Base-by-base conservation (phyloP, 2,113 vertebrate genomes). In the Phalacrocorax aristotelis region DNA sequence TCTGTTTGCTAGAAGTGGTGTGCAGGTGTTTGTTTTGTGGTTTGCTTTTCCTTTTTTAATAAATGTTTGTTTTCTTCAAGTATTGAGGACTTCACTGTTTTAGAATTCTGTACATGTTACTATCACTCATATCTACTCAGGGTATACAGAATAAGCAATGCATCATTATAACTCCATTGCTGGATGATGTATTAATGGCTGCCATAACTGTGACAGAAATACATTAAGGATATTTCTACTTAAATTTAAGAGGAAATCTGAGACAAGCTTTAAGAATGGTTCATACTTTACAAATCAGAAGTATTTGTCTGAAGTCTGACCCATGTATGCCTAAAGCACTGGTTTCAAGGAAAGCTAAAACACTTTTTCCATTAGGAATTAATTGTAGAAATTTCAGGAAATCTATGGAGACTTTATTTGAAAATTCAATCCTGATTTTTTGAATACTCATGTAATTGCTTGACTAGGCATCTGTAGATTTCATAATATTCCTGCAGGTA, bases 131-230 rank as follows among this genome's bases (percentile, higher is more conserved):
- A 78, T 75, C 82, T 93, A 75, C 54, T 92, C 66, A 95, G 22
- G 25, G 16, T 36, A 46, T 34, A 86, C 66, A 72, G 32, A 90
- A 48, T 62, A 96, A 96, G 52, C 60, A 96, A 91, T 95, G 34
- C 29, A 89, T 95, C 90, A 87, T 89, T 90, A 77, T 82, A 95
- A 72, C 40, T 95, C 46, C 70, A 10, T 95, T 97, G 83, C 75
- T 93, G 54, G 32, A 64, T 96, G 78, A 96, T 88, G n/a, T 70
- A 96, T 95, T 95, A 96, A 77, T 66, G 71, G 77, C 68, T 95
- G 52, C 49, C 23, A 62, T 79, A 90, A 72, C 72, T 79, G n/a
- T 91, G 97, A 91, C 84, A 96, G 90, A 96, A 97, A 95, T 95
- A 86, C 68, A 93, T 95, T 96, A 90, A 80, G 86, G 26, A 13